phyloP scores from a whole-genome alignment of 2,888 invertebrate species.

The Cybosia mesomella region DNA sequence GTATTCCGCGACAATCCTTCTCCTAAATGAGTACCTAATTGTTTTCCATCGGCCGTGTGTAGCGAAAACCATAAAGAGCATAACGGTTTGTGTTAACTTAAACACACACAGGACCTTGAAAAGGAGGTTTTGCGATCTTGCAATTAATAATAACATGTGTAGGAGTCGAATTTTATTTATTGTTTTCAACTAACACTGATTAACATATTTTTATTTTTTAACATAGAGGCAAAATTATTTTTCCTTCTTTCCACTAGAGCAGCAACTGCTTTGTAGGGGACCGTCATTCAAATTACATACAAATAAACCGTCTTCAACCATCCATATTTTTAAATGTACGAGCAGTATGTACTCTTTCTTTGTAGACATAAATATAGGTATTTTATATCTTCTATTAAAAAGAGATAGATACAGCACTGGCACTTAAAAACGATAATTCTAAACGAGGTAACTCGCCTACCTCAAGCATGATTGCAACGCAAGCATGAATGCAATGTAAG shows the following conservation, averaged over 20 bases:
- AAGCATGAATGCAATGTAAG: too few relatives aligned
- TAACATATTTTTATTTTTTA: background rate
- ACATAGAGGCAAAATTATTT: slow-evolving; percentile 1
- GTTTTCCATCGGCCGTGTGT: too few relatives aligned
- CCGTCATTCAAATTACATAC: background rate
- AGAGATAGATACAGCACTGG: background rate
- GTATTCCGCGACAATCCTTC: too few relatives aligned
- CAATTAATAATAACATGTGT: background rate
- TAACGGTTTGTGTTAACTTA: too few relatives aligned
- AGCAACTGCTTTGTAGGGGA: background rate
- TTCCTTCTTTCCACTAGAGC: background rate
- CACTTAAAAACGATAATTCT: background rate
- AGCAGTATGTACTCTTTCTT: background rate
- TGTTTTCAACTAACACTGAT: background rate
- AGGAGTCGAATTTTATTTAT: slow-evolving; percentile 1
- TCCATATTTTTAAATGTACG: background rate
- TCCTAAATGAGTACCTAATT: too few relatives aligned
- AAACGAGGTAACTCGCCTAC: background rate
- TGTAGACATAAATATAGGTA: background rate
- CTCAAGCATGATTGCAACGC: background rate
- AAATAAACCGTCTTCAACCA: background rate
- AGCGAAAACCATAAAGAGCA: too few relatives aligned
- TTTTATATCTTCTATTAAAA: background rate
- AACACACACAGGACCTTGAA: too few relatives aligned
- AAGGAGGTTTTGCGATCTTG: too few relatives aligned